A percentile compares a stretch with the other conserved stretches of the same genome.
phyloP scores from a whole-genome alignment of 2,888 invertebrate genomes.

The Cepaea hortensis region DNA sequence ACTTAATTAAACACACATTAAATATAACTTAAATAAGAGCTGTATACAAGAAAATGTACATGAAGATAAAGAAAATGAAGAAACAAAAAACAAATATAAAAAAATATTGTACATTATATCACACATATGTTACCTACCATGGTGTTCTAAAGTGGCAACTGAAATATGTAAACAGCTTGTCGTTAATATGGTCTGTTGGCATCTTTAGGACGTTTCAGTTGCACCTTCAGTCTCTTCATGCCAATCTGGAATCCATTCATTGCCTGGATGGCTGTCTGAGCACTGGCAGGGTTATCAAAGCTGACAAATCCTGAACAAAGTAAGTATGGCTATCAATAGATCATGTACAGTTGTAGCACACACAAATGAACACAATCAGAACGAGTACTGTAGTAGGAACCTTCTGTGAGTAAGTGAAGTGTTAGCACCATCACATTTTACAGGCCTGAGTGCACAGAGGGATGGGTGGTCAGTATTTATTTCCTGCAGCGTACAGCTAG shows the following conservation, averaged over 20 bases:
- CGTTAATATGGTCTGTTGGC: slow-evolving; percentile 95
- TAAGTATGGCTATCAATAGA: neutral
- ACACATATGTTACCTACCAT: slow-evolving; percentile 6
- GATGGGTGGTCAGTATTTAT: too few relatives aligned
- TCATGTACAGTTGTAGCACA: too few relatives aligned
- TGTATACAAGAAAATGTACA: neutral
- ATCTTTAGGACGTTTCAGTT: slow-evolving; percentile 98
- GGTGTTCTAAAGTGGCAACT: neutral
- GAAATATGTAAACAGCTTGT: neutral
- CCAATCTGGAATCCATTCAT: slow-evolving; percentile 99
- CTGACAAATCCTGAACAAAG: slow-evolving; percentile 93
- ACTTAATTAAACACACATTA: neutral
- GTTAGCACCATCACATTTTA: too few relatives aligned
- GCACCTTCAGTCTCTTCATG: slow-evolving; percentile 99
- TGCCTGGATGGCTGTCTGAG: slow-evolving; percentile 98
- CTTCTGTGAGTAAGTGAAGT: too few relatives aligned
- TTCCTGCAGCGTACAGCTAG: too few relatives aligned
- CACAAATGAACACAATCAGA: too few relatives aligned
- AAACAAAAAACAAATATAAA: too few relatives aligned
- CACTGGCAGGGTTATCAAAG: slow-evolving; percentile 98
- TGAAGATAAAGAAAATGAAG: neutral
- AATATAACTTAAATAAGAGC: neutral
- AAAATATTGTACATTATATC: neutral
- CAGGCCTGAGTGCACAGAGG: too few relatives aligned
- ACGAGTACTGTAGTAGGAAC: too few relatives aligned